phyloP scores from a whole-genome alignment of 2,888 invertebrate species.

The Troides oblongomaculatus region DNA sequence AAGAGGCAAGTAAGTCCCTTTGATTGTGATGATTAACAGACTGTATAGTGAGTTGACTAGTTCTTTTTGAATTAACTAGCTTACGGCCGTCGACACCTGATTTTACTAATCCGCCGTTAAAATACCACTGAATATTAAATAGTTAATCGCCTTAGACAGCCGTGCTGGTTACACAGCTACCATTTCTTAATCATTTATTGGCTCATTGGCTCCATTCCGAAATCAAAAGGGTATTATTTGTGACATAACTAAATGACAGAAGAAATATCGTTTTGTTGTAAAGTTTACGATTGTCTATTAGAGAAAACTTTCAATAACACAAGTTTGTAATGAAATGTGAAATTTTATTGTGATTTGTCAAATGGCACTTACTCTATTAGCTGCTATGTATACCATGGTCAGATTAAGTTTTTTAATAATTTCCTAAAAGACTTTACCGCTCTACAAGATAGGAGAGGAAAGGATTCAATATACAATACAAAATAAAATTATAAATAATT shows the following conservation, averaged over 20 bases:
- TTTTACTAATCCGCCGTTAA: slow-evolving; percentile 65
- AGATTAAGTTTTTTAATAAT: not conserved
- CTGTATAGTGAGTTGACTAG: slow-evolving; percentile 82
- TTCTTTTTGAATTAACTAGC: slow-evolving; percentile 77
- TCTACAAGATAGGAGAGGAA: slow-evolving; percentile 1
- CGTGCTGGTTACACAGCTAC: slow-evolving; percentile 83
- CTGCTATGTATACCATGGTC: not conserved
- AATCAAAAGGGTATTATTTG: slow-evolving; percentile 85
- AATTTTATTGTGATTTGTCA: not conserved
- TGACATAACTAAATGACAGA: slow-evolving; percentile 78
- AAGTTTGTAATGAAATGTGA: not conserved
- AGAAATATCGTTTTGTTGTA: slow-evolving; percentile 22
- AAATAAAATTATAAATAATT: not conserved
- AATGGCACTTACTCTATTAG: not conserved
- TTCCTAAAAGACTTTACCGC: not conserved
- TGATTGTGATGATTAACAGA: slow-evolving; percentile 80
- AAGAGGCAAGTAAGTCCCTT: slow-evolving; percentile 82
- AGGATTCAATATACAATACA: slow-evolving; percentile 7
- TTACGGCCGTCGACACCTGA: slow-evolving; percentile 77
- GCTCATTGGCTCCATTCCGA: slow-evolving; percentile 84
- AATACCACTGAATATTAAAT: slow-evolving; percentile 86
- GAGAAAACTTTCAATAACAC: not conserved
- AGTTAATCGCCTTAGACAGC: slow-evolving; percentile 89
- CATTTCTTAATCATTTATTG: slow-evolving; percentile 84
- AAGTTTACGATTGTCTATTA: not conserved